Evolutionary conservation across 2,113 vertebrate species (phyloP).

Genomic region (Scortum barcoo): DNA sequence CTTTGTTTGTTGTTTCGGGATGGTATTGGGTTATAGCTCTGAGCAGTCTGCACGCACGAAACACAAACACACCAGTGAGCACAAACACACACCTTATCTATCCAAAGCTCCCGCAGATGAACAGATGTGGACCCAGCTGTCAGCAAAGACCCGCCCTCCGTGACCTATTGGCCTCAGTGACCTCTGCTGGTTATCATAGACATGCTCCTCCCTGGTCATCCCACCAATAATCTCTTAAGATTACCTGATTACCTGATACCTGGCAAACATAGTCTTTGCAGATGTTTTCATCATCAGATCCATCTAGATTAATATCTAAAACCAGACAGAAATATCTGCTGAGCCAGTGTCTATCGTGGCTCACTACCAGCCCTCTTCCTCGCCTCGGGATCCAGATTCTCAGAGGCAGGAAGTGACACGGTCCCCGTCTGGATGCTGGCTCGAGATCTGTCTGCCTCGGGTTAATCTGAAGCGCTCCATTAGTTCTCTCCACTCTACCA

Average conservation of each 20-base stretch:
- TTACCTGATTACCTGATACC: too few relatives aligned
- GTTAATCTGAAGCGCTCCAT: conserved; percentile 49
- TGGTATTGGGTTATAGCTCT: conserved; percentile 36
- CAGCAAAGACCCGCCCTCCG: conserved; percentile 19
- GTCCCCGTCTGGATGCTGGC: conserved; percentile 55
- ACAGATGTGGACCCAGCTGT: conserved; percentile 64
- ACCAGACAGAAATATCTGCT: conserved; percentile 45
- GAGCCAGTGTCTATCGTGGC: conserved; percentile 42
- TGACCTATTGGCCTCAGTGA: conserved; percentile 60
- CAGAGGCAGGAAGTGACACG: conserved; percentile 67
- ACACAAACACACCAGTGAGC: conserved; percentile 46
- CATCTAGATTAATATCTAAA: conserved; percentile 18
- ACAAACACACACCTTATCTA: conserved; percentile 50
- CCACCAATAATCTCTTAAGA: conserved; percentile 28
- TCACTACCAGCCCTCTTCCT: conserved; percentile 24
- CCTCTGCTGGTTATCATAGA: conserved; percentile 56
- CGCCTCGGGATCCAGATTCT: conserved; percentile 40
- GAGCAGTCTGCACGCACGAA: conserved; percentile 24
- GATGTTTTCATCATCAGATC: conserved; percentile 26
- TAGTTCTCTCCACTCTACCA: conserved; percentile 17
- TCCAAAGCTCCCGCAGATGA: conserved; percentile 38
- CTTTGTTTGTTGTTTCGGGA: conserved; percentile 62
- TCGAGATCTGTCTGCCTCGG: conserved; percentile 44
- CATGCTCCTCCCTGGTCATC: conserved; percentile 30
- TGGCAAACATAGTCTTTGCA: conserved; percentile 26